Conservation (phyloP, 2,888 invertebrate genomes). For the Stegophylla sp. region DNA sequence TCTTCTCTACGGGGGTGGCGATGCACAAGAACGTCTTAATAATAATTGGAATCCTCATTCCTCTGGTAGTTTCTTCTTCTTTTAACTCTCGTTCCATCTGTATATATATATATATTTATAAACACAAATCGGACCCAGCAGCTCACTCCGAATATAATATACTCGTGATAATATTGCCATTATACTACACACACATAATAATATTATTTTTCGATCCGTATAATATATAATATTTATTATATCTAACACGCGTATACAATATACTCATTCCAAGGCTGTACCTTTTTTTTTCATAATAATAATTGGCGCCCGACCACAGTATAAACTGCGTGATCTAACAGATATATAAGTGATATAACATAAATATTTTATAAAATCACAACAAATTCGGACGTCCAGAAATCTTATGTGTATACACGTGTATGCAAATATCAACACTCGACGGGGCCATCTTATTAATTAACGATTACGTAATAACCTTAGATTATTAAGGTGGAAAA, state of each 20-base stretch:
- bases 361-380: too few relatives aligned
- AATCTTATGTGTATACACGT: too few relatives aligned
- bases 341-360: background rate
- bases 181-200: background rate
- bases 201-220: background rate
- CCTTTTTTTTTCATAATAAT: background rate
- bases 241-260: too few relatives aligned
- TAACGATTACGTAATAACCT: conserved; percentile 18
- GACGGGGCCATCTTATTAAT: background rate
- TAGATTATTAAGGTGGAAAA: background rate
- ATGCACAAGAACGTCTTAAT: conserved; percentile 47
- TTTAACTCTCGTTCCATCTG: background rate
- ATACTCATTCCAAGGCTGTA: background rate
- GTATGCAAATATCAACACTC: background rate
- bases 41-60: conserved; percentile 36
- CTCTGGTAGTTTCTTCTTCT: background rate
- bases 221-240: too few relatives aligned
- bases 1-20: conserved; percentile 10
- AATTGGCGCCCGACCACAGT: conserved; percentile 7
- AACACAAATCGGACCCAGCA: background rate
- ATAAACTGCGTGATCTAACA: background rate
- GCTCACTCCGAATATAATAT: background rate
- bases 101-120: too few relatives aligned
- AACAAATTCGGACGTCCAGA: too few relatives aligned
- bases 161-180: background rate